A percentile compares a stretch with the other conserved stretches of the same genome.
Conservation (phyloP, 2,113 vertebrate genomes). For the Balaenoptera acutorostrata region DNA sequence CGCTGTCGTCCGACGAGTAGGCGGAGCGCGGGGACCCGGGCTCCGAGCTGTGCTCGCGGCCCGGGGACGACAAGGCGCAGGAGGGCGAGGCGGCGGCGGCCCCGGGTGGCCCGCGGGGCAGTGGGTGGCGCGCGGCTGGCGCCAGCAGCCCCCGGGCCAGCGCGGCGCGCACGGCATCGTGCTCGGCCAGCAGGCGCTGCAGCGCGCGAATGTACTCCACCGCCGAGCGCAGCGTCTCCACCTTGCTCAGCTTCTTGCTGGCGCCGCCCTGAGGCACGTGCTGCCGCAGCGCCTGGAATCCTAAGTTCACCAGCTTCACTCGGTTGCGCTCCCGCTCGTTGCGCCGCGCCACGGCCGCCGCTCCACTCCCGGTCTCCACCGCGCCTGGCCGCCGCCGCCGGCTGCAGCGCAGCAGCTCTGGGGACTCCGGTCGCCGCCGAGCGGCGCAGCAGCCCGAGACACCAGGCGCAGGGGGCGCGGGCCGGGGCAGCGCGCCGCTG, state of each 20-base stretch:
- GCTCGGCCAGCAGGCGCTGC: constrained; percentile 92
- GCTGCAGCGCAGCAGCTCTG: constrained; percentile 92
- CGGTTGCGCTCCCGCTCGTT: constrained; percentile 96
- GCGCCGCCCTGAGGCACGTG: constrained; percentile 95
- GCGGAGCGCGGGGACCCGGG: constrained; percentile 88
- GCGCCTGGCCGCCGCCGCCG: constrained; percentile 81
- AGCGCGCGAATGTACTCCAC: constrained; percentile 96
- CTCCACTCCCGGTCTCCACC: constrained; percentile 77
- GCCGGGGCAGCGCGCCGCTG: not conserved
- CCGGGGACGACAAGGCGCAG: constrained; percentile 88
- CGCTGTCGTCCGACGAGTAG: constrained; percentile 91
- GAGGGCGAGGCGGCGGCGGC: constrained; percentile 81
- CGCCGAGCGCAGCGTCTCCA: constrained; percentile 95
- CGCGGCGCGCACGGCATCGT: constrained; percentile 87
- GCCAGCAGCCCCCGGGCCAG: constrained; percentile 87
- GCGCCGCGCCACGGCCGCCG: constrained; percentile 92
- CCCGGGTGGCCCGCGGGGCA: constrained; percentile 82
- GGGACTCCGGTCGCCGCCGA: constrained; percentile 86
- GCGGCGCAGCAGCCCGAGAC: constrained; percentile 77
- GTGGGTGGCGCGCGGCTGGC: constrained; percentile 79
- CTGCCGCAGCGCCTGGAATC: constrained; percentile 95
- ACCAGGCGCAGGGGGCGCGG: constrained; percentile 52
- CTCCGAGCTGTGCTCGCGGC: constrained; percentile 82
- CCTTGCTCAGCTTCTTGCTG: constrained; percentile 98
- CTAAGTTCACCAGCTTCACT: constrained; percentile 95